Conservation (phyloP, 2,888 invertebrate species). For the Rosalia funebris region DNA sequence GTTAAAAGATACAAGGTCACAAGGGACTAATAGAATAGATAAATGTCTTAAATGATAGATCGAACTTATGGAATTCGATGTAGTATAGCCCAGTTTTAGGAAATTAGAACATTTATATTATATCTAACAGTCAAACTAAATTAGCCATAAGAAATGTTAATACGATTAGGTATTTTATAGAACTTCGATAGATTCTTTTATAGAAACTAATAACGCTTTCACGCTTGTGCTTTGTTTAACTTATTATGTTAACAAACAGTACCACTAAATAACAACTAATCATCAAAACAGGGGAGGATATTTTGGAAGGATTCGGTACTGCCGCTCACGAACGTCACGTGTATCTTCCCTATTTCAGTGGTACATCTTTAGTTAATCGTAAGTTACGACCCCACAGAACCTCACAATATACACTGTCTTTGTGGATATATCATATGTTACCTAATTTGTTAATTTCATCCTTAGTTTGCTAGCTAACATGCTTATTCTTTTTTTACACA, state of each 20-base stretch:
- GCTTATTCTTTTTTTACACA: slow-evolving; percentile 32
- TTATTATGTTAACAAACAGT: neutral
- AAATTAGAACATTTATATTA: too few species aligned
- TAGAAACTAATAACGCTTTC: slow-evolving; percentile 2
- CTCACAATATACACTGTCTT: slow-evolving; percentile 22
- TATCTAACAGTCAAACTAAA: too few species aligned
- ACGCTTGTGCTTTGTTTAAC: slow-evolving; percentile 21
- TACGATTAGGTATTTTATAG: too few species aligned
- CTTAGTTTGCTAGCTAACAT: slow-evolving; percentile 45
- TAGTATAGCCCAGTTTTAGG: too few species aligned
- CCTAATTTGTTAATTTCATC: slow-evolving; percentile 14
- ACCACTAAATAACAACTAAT: slow-evolving; percentile 29
- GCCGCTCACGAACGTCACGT: slow-evolving; percentile 80
- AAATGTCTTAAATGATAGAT: too few species aligned
- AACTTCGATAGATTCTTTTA: too few species aligned
- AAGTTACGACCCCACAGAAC: slow-evolving; percentile 66
- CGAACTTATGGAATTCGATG: too few species aligned
- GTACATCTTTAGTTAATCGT: slow-evolving; percentile 81
- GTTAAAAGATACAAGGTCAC: too few species aligned
- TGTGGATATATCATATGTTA: slow-evolving; percentile 31
- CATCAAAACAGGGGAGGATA: slow-evolving; percentile 60
- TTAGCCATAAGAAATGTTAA: too few species aligned
- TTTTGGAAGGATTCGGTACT: slow-evolving; percentile 72
- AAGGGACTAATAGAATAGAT: too few species aligned
- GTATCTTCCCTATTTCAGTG: slow-evolving; percentile 86